Evolutionary conservation across 2,113 vertebrate species (phyloP), one percentile per base, ranked within the genome.

Genomic region (Alethe castanea): DNA sequence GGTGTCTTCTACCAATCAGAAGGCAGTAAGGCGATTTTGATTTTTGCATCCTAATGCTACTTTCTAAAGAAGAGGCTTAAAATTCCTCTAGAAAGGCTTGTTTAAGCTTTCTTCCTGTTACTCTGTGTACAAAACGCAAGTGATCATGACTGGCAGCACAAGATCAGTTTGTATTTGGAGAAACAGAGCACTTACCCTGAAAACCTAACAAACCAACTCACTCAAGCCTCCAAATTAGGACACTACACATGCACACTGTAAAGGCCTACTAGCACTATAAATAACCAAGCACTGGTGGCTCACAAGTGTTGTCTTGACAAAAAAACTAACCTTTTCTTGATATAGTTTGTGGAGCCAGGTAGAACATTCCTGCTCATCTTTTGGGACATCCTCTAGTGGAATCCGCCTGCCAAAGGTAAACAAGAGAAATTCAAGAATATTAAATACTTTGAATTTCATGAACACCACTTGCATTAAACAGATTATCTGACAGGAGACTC

Each of bases 341-440:
- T 99, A 99, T 8, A 99, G 98, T 88, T 98, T 99, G 95, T 99
- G 98, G 15, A 99, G 98, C 99, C 99, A 99, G 59, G 97, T 97
- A 0, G 98, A 98, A 85, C 99, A 99, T 73, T 98, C 97, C 14
- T 97, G 96, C 77, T 99, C 99, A 6, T 98, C 98, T 62, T 99
- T 98, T 6, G 99, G 99, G 81, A 99, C 96, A 10, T 97, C 96
- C 57, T 99, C 98, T 40, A 99, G 96, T 8, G 99, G 99, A 96
- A 99, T 99, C 81, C 99, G 97, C 97, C 99, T 99, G 97, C 48
- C 95, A 92, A 57, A 6, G 13, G 25, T 28, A 82, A 95, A 91
- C 23, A 91, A 62, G 40, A 93, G 35, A 95, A 79, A 87, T n/a
- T 44, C 72, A 91, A 88, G 38, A 66, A 6, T 35, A 78, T 74